Evolutionary conservation across 2,113 vertebrate species (phyloP).

Genomic region (Centrocercus urophasianus): DNA sequence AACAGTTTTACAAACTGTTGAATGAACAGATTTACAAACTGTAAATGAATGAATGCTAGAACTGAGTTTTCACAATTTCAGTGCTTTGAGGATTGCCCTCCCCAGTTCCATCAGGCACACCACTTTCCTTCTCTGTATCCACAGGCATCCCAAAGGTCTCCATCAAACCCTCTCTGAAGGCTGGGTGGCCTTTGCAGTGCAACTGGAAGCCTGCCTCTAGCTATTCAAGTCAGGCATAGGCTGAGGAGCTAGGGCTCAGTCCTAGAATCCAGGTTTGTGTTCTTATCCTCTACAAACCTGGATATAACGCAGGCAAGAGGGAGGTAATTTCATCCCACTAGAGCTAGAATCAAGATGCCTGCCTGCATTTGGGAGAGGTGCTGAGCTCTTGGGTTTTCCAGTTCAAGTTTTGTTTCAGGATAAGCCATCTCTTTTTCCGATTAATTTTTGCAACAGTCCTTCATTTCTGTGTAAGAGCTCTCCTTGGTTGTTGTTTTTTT

Average conservation of each 20-base stretch:
- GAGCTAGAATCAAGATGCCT: background rate
- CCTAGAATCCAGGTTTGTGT: background rate
- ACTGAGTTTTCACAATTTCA: background rate
- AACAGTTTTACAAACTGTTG: background rate
- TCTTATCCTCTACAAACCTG: background rate
- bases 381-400: background rate
- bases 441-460: conserved; percentile 3
- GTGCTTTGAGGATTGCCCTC: background rate
- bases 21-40: no score
- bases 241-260: background rate
- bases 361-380: background rate
- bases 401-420: background rate
- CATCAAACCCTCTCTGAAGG: background rate
- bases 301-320: background rate
- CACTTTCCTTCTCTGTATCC: background rate
- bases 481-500: background rate
- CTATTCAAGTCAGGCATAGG: background rate
- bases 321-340: background rate
- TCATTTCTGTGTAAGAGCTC: background rate
- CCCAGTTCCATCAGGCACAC: background rate
- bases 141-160: background rate
- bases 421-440: background rate
- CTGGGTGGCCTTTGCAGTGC: background rate
- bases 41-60: background rate
- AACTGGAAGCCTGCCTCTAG: background rate